phyloP scores from a whole-genome alignment of 1,140 invertebrate genomes.

The Pteromalus puparum region DNA sequence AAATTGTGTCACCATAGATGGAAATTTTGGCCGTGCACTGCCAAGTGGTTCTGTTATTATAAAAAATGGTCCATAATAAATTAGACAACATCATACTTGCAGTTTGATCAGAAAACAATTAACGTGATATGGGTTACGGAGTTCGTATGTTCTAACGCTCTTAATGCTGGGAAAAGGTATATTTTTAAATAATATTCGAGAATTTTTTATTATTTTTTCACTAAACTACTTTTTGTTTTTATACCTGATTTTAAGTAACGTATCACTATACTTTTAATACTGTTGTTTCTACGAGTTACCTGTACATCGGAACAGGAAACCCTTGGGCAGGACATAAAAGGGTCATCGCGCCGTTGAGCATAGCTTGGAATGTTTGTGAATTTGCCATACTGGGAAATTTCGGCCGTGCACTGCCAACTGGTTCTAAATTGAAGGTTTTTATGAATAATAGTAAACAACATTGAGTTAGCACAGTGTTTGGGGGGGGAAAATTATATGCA shows the following conservation, averaged over 20 bases:
- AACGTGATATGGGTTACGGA: too few relatives aligned
- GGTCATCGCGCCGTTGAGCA: conserved; percentile 70
- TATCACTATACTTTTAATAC: conserved; percentile 34
- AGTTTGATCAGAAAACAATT: neutral
- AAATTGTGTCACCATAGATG: conserved; percentile 68
- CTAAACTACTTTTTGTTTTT: too few relatives aligned
- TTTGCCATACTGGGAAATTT: conserved; percentile 73
- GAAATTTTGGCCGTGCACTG: conserved; percentile 69
- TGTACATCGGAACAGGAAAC: conserved; percentile 80
- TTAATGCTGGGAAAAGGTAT: conserved; percentile 73
- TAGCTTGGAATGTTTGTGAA: conserved; percentile 70
- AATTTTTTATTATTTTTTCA: neutral
- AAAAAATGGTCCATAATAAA: conserved; percentile 74
- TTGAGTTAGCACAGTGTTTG: too few relatives aligned
- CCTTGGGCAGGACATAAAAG: conserved; percentile 81
- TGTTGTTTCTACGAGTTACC: conserved; percentile 69
- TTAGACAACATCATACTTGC: neutral
- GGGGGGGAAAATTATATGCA: conserved; percentile 36
- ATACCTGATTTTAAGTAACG: conserved; percentile 54
- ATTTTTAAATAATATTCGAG: conserved; percentile 67
- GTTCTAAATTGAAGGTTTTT: conserved; percentile 62
- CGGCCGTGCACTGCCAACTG: conserved; percentile 71
- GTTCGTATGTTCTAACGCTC: too few relatives aligned
- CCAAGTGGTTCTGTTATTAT: conserved; percentile 72
- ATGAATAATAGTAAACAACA: neutral